Base-by-base conservation (phyloP, 1,140 invertebrate genomes). In the Tachypleus tridentatus region DNA sequence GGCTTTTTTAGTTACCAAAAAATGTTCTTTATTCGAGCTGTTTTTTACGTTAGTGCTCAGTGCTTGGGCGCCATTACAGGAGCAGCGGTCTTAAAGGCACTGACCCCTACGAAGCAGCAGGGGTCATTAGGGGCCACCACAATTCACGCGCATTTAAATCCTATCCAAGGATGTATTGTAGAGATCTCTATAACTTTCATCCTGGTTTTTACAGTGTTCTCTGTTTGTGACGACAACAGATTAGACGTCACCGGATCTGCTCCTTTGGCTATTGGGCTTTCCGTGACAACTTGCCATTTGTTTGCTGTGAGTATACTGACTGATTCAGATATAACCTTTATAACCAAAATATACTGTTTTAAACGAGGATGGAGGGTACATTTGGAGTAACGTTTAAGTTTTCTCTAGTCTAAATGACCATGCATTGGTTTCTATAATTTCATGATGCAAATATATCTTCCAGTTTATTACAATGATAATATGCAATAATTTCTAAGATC, bases 111-210 rank as follows among this genome's bases (percentile, higher is more conserved):
- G 29, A 69, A 74, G 0, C 79, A 80, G 4, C 80, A 48, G 64
- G 73, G 47, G 0, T 75, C 71, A 0, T 72, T 87, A 50, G 87
- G 86, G 0, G 75, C 80, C 0, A 88, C 87, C 0, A 63, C 64
- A 0, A 70, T 86, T 8, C 74, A 76, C 29, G 0, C 57, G 0
- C 68, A 71, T 0, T 60, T 90, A n/a, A 76, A 70, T 73, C 3
- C 78, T 83, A 4, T 71, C n/a, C 88, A 95, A 80, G 93, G 84
- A 1, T 79, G 95, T 57, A 78, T 88, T 8, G 82, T 96, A 49
- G 94, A 97, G 77, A 82, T 85, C 0, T 76, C 95, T 68, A 85
- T 94, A 66, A 95, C 93, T 0, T 93, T 95, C 75, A 78, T 96
- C 3, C 78, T 97, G 66, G 85, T 95, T 1, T 80, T 95, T 57